phyloP scores from a whole-genome alignment of 1,140 invertebrate species.

The Melitaea cinxia region DNA sequence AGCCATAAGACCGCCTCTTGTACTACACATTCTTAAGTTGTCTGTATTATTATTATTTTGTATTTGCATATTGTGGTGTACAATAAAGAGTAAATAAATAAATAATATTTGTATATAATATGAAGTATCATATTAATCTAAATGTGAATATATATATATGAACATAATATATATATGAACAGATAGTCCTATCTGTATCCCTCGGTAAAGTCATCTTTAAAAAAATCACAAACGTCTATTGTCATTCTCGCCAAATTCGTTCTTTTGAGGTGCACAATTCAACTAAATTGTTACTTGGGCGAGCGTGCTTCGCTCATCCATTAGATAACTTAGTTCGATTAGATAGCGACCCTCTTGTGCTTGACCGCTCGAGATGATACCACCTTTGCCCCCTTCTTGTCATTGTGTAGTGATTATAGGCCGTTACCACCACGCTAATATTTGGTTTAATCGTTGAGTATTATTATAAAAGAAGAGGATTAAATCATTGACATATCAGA shows the following conservation, averaged over 20 bases:
- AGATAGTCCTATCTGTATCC: too few species aligned
- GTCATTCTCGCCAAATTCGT: background rate
- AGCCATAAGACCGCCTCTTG: too few species aligned
- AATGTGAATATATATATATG: too few species aligned
- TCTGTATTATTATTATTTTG: too few species aligned
- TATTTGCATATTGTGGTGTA: too few species aligned
- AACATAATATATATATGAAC: too few species aligned
- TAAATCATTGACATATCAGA: background rate
- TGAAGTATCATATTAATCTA: too few species aligned
- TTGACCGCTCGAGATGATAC: constrained; percentile 28
- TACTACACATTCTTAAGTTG: too few species aligned
- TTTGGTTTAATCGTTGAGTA: background rate
- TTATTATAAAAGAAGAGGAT: background rate
- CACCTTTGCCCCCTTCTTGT: constrained; percentile 15
- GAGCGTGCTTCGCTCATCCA: constrained; percentile 15
- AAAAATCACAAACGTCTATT: too few species aligned
- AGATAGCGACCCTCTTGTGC: constrained; percentile 28
- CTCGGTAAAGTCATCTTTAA: too few species aligned
- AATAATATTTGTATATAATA: too few species aligned
- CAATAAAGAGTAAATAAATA: too few species aligned
- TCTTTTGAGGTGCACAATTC: background rate
- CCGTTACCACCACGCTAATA: background rate
- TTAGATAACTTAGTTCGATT: constrained; percentile 16
- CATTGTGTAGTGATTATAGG: constrained; percentile 3
- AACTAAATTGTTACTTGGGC: constrained; percentile 9